Conservation (phyloP, 2,797 vertebrate genomes). For the Xenopus petersii region DNA sequence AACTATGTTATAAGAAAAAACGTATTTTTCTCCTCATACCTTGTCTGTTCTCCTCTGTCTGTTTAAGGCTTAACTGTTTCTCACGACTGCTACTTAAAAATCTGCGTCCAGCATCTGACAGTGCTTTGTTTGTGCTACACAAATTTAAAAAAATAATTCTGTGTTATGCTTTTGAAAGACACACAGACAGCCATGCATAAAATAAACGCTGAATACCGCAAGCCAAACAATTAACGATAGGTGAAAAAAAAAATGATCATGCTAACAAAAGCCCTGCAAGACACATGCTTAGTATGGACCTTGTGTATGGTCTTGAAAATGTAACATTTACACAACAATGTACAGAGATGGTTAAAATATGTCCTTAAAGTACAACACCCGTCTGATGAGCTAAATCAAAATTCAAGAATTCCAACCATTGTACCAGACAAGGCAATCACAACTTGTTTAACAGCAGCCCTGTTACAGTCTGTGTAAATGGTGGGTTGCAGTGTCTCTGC, state of each 20-base stretch:
- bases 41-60: constrained; percentile 81
- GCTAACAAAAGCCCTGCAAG: not conserved
- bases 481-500: no score
- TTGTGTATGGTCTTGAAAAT: not conserved
- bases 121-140: constrained; percentile 91
- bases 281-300: not conserved
- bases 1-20: no score
- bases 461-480: no score
- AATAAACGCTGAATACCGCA: not conserved
- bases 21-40: not conserved
- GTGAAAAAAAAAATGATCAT: not conserved
- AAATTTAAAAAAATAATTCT: not conserved
- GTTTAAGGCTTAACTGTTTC: constrained; percentile 83
- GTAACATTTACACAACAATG: not conserved
- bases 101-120: constrained; percentile 82
- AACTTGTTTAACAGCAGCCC: no score
- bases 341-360: not conserved
- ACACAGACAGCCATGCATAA: not conserved
- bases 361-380: no score
- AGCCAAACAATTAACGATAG: not conserved
- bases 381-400: no score
- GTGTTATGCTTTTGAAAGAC: not conserved
- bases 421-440: no score
- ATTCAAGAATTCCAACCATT: no score
- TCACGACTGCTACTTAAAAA: constrained; percentile 88